Evolutionary conservation across 2,888 invertebrate genomes (phyloP), one percentile per base, ranked within the genome.

Genomic region (Lysandra bellargus): DNA sequence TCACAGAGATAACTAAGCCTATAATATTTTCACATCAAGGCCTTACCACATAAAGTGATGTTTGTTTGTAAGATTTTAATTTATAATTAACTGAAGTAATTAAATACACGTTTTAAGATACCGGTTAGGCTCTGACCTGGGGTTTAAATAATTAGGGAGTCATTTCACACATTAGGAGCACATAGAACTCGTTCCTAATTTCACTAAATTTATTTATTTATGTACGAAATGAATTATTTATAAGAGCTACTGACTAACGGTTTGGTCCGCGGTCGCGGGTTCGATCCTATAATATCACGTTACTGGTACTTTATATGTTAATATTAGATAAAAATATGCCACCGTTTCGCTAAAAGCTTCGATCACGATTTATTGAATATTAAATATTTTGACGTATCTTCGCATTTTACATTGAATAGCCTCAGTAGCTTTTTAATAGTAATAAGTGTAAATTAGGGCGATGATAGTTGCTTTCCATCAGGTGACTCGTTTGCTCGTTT

Each of bases 41-140:
- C 49, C 75, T 23, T 1, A 33, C 30, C 74, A 4, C 53, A 75
- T 75, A 23, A 75, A 49, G 49, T 49, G 49, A 17, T 76, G 17
- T 76, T 76, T 76, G 76, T 76, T 53, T 53, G 76, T 17, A 57
- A 37, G 33, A 57, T 76, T 49, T 75, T 33, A 76, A 76, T 76
- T 53, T 57, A 53, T 76, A 76, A 76, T 76, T 37, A 76, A 57
- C 76, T 57, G 57, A 4, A 14, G 76, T 76, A 37, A 76, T 76
- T 57, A 76, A 76, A 76, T 53, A 76, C 76, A 49, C 44, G 75
- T 75, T 64, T 12, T 12, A 14, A 37, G 33, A 69, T 33, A 69
- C 69, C 69, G 33, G 53, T 49, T 75, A 33, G 17, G 33, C 76
- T 76, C 76, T 76, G 75, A 75, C 23, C 76, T 57, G 17, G 17